Evolutionary conservation across 1,140 invertebrate species (phyloP).

Genomic region (Plectrocnemia conspersa): DNA sequence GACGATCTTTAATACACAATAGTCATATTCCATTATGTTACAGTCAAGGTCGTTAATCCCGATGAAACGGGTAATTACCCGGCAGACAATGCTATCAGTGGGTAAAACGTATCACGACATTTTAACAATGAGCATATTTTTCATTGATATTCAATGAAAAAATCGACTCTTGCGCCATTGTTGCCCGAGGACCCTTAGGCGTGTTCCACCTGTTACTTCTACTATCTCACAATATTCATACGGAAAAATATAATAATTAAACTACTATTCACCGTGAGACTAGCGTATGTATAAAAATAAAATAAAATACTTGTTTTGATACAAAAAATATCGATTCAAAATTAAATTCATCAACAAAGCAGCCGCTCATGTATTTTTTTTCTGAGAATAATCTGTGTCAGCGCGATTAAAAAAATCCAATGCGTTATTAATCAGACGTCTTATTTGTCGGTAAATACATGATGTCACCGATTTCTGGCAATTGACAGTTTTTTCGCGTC

Average conservation of each 20-base stretch:
- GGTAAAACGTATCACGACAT: constrained; percentile 26
- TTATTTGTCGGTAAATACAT: constrained; percentile 14
- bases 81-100: constrained; percentile 21
- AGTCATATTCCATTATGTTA: too few relatives aligned
- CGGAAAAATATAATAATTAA: neutral
- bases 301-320: neutral
- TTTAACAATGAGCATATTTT: constrained; percentile 24
- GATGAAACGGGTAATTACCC: constrained; percentile 15
- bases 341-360: neutral
- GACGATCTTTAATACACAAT: too few relatives aligned
- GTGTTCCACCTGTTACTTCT: constrained; percentile 16
- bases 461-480: constrained; percentile 17
- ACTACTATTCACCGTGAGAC: neutral
- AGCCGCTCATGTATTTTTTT: constrained; percentile 5
- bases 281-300: neutral
- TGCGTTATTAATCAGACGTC: constrained; percentile 16
- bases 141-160: constrained; percentile 13
- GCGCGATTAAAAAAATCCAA: constrained; percentile 9
- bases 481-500: too few relatives aligned
- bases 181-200: constrained; percentile 10
- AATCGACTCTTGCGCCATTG: constrained; percentile 18
- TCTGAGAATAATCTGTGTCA: constrained; percentile 1
- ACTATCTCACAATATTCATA: constrained; percentile 8
- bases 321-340: neutral
- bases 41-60: constrained; percentile 19